Evolutionary conservation across 2,797 vertebrate genomes (phyloP), one percentile per base, ranked within the genome.

Genomic region (Muscicapa striata): DNA sequence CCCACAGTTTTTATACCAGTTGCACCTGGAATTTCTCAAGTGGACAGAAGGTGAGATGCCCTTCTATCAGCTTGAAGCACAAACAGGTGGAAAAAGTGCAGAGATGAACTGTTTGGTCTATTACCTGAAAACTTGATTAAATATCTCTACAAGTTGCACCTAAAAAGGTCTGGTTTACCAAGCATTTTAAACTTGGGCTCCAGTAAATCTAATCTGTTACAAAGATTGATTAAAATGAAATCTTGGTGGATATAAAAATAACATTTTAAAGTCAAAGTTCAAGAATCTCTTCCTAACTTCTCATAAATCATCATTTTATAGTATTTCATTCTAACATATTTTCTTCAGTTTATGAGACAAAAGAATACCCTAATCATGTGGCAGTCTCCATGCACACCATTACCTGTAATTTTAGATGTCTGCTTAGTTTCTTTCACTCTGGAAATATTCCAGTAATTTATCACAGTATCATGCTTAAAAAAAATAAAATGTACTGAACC

Each of bases 341-440:
- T 97, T 97, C 94, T 74, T 96, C 34, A 1, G 79, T 96, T 97
- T 96, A 96, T 91, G 87, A 97, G 67, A 82, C 87, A 90, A 95
- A 97, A 97, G 95, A 96, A 95, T 97, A 90, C 75, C 80, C 80
- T 95, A 84, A 97, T 97, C 92, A 94, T 86, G 72, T 80, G 93
- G 86, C 77, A 91, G 78, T 78, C 94, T 95, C 85, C 7, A 0
- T 96, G 72, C 59, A 79, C 95, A 84, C 80, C 92, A 97, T 97
- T 97, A 95, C 89, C 94, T 97, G 16, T 97, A 96, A 96, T 96
- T 96, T 84, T 84, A 96, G 83, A 91, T 38, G 76, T 84, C 87
- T 92, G 93, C 62, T 66, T 95, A 89, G 89, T 96, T 96, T 93
- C 90, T 96, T 93, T 77, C 77, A 87, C 61, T 95, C 80, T 74